Evolutionary conservation across 2,888 invertebrate species (phyloP).

Genomic region (Macropis europaea): DNA sequence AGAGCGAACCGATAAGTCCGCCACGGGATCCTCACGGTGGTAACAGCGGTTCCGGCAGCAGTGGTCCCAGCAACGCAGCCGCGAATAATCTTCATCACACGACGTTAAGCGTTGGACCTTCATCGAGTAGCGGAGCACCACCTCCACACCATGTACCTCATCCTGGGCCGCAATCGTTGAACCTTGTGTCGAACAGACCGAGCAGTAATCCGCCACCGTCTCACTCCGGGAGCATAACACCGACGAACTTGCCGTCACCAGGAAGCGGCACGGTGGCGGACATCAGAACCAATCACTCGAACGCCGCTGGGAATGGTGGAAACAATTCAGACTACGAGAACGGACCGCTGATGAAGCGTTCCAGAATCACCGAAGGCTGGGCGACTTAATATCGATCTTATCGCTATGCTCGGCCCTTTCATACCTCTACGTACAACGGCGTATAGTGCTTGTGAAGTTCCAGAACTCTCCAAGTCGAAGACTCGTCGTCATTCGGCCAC

Average conservation of each 20-base stretch:
- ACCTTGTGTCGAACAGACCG: constrained; percentile 76
- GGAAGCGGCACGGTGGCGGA: constrained; percentile 81
- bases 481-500: constrained; percentile 29
- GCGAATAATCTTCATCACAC: constrained; percentile 81
- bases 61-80: constrained; percentile 78
- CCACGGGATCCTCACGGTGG: constrained; percentile 89
- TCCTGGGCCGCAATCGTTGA: constrained; percentile 73
- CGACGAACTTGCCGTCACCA: constrained; percentile 89
- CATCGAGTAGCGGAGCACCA: constrained; percentile 71
- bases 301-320: constrained; percentile 79
- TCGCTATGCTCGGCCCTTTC: constrained; percentile 58
- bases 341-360: constrained; percentile 88
- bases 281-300: constrained; percentile 78
- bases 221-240: constrained; percentile 88
- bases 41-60: constrained; percentile 72
- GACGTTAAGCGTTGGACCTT: constrained; percentile 74
- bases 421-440: constrained; percentile 71
- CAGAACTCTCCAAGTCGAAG: constrained; percentile 51
- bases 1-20: constrained; percentile 97
- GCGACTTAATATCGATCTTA: constrained; percentile 86
- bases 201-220: constrained; percentile 77
- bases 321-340: constrained; percentile 84
- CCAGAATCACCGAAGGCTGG: constrained; percentile 94
- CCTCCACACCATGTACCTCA: constrained; percentile 73
- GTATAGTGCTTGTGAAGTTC: constrained; percentile 67